These are phyloP conservation scores for Muricea muricata DNA, from an alignment of 92 coral and sea anemone species.

Conservation along the genomic window DNA sequence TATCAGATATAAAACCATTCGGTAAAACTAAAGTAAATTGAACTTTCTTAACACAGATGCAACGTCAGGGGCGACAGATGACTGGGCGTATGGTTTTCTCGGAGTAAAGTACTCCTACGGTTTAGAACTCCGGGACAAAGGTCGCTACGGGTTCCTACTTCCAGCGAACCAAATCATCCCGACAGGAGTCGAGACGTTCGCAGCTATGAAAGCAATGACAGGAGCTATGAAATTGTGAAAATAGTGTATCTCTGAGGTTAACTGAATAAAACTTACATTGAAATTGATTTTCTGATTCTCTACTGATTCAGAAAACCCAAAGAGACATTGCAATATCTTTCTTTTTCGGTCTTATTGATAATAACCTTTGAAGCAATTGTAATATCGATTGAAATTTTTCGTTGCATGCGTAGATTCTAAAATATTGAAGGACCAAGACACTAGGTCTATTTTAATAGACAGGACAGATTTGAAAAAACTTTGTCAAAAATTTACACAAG, in stretches of 20 bases:
- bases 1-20: neutral
- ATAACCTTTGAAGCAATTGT: too few relatives aligned
- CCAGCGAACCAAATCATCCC: conserved; percentile 78
- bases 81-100: conserved; percentile 73
- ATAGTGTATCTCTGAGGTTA: neutral
- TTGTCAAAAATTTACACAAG: too few relatives aligned
- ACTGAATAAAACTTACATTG: neutral
- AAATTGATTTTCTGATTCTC: too few relatives aligned
- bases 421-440: too few relatives aligned
- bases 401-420: too few relatives aligned
- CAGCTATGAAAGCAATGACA: conserved; percentile 73
- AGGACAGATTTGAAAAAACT: too few relatives aligned
- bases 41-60: conserved; percentile 46
- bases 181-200: conserved; percentile 75
- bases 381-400: too few relatives aligned
- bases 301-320: too few relatives aligned
- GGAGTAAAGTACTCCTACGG: conserved; percentile 71
- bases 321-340: too few relatives aligned
- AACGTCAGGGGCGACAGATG: conserved; percentile 66
- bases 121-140: conserved; percentile 74
- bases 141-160: conserved; percentile 70
- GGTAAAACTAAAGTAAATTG: neutral
- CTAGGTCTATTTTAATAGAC: too few relatives aligned
- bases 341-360: too few relatives aligned
- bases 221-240: conserved; percentile 62